A percentile compares a stretch with the other conserved stretches of the same genome.
Conservation (phyloP, 2,113 vertebrate species). For the Eolophus roseicapilla region DNA sequence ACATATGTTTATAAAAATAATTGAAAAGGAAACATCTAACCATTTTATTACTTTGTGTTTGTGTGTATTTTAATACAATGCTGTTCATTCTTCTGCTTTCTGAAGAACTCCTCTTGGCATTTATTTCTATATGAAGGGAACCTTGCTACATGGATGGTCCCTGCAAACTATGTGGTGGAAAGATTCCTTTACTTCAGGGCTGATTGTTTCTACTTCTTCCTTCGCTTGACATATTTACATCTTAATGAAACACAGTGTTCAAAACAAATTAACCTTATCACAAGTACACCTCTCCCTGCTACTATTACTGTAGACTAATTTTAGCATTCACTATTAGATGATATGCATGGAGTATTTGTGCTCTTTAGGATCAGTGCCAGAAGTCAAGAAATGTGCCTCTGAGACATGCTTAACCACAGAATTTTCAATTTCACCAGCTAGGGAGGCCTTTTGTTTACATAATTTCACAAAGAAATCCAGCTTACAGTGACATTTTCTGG, state of each 20-base stretch:
- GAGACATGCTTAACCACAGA: background rate
- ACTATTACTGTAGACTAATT: background rate
- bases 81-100: background rate
- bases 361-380: background rate
- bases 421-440: background rate
- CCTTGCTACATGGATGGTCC: background rate
- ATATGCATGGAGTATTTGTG: background rate
- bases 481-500: background rate
- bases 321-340: background rate
- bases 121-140: background rate
- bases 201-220: background rate
- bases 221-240: background rate
- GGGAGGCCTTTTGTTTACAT: background rate
- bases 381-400: slow-evolving; percentile 4
- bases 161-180: background rate
- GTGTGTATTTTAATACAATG: background rate
- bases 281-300: background rate
- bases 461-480: slow-evolving; percentile 31
- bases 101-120: background rate
- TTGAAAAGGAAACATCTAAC: background rate
- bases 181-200: background rate
- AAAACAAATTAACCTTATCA: slow-evolving; percentile 33
- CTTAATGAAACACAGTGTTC: background rate
- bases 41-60: background rate
- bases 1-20: background rate